phyloP scores from a whole-genome alignment of 2,888 invertebrate species.

The Crocallis elinguaria region DNA sequence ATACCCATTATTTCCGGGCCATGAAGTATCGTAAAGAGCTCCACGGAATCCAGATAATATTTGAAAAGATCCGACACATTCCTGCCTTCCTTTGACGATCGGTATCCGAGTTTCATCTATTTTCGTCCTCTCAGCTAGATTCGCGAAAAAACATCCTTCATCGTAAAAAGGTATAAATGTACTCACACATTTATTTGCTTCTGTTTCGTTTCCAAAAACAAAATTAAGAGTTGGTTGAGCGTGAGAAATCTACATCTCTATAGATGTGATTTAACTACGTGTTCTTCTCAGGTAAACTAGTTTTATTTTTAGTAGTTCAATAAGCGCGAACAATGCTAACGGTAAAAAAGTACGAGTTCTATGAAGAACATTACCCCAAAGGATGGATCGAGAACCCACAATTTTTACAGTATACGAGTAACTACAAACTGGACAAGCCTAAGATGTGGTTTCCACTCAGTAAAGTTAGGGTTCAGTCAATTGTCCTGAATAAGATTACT shows the following conservation, averaged over 20 bases:
- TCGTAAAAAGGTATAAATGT: constrained; percentile 20
- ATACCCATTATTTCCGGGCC: constrained; percentile 20
- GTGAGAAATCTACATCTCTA: not conserved
- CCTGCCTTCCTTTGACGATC: constrained; percentile 40
- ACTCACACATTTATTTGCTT: constrained; percentile 19
- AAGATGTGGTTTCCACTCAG: no score
- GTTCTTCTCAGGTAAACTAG: no score
- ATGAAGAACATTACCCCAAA: no score
- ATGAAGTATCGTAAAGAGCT: constrained; percentile 29
- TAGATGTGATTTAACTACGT: not conserved
- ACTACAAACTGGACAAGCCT: no score
- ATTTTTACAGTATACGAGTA: no score
- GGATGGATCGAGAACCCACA: no score
- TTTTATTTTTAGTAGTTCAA: no score
- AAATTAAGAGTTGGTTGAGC: constrained; percentile 10
- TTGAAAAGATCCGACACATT: constrained; percentile 38
- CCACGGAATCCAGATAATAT: constrained; percentile 28
- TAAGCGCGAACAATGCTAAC: no score
- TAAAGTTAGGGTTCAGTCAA: no score
- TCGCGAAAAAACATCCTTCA: constrained; percentile 42
- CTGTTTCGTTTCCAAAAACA: constrained; percentile 15
- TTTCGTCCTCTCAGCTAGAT: constrained; percentile 44
- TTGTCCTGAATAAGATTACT: no score
- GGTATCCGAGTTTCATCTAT: constrained; percentile 39
- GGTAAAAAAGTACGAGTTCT: no score